Conservation (phyloP, 2,113 vertebrate species). For the Pandion haliaetus region DNA sequence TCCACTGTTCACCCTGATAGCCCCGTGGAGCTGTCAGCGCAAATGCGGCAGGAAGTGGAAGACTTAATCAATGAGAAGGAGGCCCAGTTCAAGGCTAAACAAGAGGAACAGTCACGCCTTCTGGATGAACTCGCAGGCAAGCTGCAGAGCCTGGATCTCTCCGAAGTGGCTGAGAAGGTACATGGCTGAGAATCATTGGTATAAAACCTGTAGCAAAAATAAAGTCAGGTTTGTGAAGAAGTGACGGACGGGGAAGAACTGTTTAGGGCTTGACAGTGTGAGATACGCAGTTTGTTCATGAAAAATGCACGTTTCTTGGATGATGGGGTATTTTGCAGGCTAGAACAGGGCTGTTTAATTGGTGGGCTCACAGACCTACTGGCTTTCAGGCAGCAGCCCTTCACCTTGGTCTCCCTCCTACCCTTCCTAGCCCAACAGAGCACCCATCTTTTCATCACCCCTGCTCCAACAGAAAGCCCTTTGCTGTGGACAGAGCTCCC, state of each 20-base stretch:
- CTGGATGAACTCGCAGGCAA: slow-evolving; percentile 90
- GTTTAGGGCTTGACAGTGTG: too few species aligned
- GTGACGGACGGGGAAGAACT: accelerated
- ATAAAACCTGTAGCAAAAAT: background rate
- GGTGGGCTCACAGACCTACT: background rate
- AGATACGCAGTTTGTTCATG: background rate
- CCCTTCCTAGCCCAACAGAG: background rate
- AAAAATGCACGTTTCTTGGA: background rate
- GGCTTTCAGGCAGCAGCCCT: background rate
- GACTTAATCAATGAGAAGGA: slow-evolving; percentile 79
- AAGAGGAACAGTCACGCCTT: slow-evolving; percentile 83
- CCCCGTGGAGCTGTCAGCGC: slow-evolving; percentile 74
- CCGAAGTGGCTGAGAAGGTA: slow-evolving; percentile 84
- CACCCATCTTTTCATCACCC: background rate
- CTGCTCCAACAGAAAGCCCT: background rate
- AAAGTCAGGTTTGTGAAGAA: background rate
- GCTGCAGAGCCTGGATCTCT: slow-evolving; percentile 89
- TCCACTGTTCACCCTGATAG: slow-evolving; percentile 78
- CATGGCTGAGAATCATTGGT: accelerated
- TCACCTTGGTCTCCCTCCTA: background rate
- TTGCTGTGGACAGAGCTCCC: background rate
- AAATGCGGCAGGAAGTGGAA: slow-evolving; percentile 79
- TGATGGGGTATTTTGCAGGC: background rate
- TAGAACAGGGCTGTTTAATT: background rate
- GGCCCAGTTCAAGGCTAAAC: slow-evolving; percentile 78